A percentile compares a stretch with the other conserved stretches of the same genome.
Conservation (phyloP, 2,797 vertebrate genomes). For the Ptychadena robeensis region DNA sequence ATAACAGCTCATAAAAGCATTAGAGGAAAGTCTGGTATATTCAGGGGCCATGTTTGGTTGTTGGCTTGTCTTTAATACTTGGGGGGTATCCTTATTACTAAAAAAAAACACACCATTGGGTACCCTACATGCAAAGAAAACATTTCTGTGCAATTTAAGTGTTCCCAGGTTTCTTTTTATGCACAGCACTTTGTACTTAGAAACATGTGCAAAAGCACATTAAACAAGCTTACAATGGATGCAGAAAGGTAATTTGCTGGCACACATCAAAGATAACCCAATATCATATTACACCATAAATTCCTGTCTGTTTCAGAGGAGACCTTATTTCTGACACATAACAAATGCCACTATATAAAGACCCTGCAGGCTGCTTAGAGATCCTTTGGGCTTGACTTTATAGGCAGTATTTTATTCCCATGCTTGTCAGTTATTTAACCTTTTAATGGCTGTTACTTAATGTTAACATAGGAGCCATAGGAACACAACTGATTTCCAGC, state of each 20-base stretch:
- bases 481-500: neutral
- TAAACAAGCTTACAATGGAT: conserved; percentile 48
- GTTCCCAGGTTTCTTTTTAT: conserved; percentile 57
- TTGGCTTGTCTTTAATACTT: conserved; percentile 29
- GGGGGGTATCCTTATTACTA: conserved; percentile 39
- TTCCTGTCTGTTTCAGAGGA: conserved; percentile 28
- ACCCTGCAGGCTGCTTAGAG: neutral
- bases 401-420: neutral
- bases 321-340: conserved; percentile 19
- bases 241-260: conserved; percentile 53
- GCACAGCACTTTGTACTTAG: conserved; percentile 42
- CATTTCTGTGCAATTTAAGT: conserved; percentile 44
- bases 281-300: conserved; percentile 52
- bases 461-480: no score
- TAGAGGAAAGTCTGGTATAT: conserved; percentile 19
- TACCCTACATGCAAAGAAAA: conserved; percentile 45
- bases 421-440: neutral
- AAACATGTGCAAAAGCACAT: conserved; percentile 51
- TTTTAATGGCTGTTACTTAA: neutral
- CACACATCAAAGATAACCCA: conserved; percentile 56
- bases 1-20: conserved; percentile 40
- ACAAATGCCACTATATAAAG: conserved; percentile 18
- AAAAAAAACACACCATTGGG: conserved; percentile 5
- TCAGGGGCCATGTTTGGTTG: conserved; percentile 21
- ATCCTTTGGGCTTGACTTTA: neutral